Base-by-base conservation (phyloP, 1,140 invertebrate species). In the Colletes latitarsis region DNA sequence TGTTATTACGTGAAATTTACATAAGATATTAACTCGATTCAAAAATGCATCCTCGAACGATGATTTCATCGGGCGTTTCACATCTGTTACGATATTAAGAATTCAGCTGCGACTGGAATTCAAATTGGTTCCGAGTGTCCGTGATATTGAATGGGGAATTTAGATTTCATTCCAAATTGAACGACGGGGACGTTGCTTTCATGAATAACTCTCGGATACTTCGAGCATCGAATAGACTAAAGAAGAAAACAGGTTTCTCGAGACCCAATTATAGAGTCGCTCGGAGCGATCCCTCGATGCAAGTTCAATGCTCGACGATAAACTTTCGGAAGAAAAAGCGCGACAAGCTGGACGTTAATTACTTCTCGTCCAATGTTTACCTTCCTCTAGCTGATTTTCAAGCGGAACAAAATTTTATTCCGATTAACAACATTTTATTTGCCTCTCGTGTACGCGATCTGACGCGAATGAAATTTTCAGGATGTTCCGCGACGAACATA, bases 191-290 rank as follows among this genome's bases (percentile, higher is more conserved):
- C 10, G 49, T 41, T 19, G 41, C 41, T 77, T 77, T 77, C 64
- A 69, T 39, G 64, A 57, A 49, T 19, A n/a, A 64, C 60, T 12
- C 49, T 53, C 60, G 30, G 49, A 69, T 69, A 69, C 75, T 39
- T 60, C 21, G 66, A 12, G n/a, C 73, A 68, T 60, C 66, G 75
- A 77, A n/a, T 77, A 39, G 43, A 41, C 64, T 21, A 49, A 60
- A 77, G 64, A 66, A 69, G 75, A 60, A 70, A 77, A 77, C 75
- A 77, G 75, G 75, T 77, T 70, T 49, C 75, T 60, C 75, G 55
- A 62, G 75, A 69, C 43, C 66, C 43, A 77, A 70, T 77, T 77
- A 77, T 10, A 15, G 43, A 60, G 21, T n/a, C 55, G 60, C 72
- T 52, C 52, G 63, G 19, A 64, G 71, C 52, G 63, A 76, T 68